A percentile compares a stretch with the other conserved stretches of the same genome.
Conservation (phyloP, 2,797 vertebrate genomes). For the Buceros bicornis region DNA sequence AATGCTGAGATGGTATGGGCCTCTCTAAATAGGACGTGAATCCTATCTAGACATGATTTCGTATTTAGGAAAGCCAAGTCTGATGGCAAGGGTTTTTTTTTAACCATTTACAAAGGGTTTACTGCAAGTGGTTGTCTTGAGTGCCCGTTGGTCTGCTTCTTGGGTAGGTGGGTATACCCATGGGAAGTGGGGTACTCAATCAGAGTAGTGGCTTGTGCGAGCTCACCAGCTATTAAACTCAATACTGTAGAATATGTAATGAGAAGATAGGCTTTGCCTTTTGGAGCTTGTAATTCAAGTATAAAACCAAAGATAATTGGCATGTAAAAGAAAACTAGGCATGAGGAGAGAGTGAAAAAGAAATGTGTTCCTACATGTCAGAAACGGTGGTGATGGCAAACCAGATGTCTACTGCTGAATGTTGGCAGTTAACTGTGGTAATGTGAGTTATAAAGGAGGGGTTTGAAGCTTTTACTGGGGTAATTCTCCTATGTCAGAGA, state of each 20-base stretch:
- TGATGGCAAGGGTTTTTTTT: neutral
- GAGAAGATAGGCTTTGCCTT: neutral
- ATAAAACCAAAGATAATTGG: neutral
- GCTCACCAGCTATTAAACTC: neutral
- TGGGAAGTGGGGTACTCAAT: neutral
- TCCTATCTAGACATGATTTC: neutral
- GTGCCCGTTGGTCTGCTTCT: neutral
- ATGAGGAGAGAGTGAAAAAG: neutral
- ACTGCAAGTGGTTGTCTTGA: neutral
- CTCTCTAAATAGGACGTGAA: neutral
- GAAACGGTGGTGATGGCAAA: neutral
- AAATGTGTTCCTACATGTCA: neutral
- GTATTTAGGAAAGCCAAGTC: neutral
- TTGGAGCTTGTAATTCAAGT: neutral
- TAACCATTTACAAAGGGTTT: neutral
- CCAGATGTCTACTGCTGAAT: neutral
- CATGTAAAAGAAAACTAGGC: neutral
- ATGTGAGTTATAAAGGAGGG: neutral
- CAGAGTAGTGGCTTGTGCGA: neutral
- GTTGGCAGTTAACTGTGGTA: neutral
- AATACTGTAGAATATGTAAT: neutral
- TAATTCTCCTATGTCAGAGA: neutral
- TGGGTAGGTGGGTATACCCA: fast-evolving
- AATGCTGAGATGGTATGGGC: neutral
- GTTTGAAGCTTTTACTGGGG: neutral